Percentiles rank a stretch among this genome's conserved stretches.
These are phyloP conservation scores for Nephila pilipes DNA, from an alignment of 1,140 invertebrate genomes.

Conservation along the genomic window DNA sequence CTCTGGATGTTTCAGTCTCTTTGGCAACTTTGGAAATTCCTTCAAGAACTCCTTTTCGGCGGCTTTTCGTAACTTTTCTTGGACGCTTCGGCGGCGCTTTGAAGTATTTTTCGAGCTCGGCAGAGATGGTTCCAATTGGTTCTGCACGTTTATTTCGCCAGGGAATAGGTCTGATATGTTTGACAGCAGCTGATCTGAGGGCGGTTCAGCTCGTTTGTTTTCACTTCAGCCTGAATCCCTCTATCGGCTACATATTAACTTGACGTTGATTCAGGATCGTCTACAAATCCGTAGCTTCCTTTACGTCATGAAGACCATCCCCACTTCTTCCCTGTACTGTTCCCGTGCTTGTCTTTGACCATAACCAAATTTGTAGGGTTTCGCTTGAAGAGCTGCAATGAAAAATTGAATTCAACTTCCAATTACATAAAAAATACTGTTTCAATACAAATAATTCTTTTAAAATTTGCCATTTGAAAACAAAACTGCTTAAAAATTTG, in stretches of 20 bases:
- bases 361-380: conserved; percentile 51
- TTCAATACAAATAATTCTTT: no score
- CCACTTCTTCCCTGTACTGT: neutral
- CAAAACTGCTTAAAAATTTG: no score
- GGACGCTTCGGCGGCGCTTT: neutral
- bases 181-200: conserved; percentile 52
- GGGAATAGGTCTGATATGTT: neutral
- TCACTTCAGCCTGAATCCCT: conserved; percentile 57
- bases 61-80: neutral
- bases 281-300: conserved; percentile 32
- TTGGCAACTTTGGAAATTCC: neutral
- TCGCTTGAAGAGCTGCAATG: neutral
- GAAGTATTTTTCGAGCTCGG: neutral
- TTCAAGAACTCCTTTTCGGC: neutral
- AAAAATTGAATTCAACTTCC: neutral
- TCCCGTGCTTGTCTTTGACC: neutral
- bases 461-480: no score
- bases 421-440: no score
- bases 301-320: neutral
- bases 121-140: neutral
- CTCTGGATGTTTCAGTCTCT: neutral
- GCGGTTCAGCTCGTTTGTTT: conserved; percentile 49
- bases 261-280: neutral
- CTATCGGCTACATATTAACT: conserved; percentile 56
- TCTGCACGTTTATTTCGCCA: neutral